Evolutionary conservation across 2,113 vertebrate species (phyloP), one percentile per base, ranked within the genome.

Genomic region (Saguinus midas): DNA sequence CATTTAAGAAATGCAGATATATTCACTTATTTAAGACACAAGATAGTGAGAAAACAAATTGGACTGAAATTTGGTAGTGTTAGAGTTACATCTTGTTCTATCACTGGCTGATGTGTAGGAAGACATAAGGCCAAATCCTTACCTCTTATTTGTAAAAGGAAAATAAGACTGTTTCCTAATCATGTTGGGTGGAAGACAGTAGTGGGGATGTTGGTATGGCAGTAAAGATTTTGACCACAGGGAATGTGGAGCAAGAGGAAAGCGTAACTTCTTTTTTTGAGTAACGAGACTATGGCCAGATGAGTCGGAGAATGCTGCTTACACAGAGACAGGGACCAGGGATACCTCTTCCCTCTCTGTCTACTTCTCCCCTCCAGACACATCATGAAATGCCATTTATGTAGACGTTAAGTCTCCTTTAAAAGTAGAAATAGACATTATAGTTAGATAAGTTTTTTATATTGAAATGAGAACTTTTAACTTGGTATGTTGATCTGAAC

Each of bases 381-480:
- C 6, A 35, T 5, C 52, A 11, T 27, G 13, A 43, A 72, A 0
- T 48, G 57, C 8, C 43, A 45, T 84, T 78, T 86, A n/a, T 81
- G 10, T 17, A 85, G n/a, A 75, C 1, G 32, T 21, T 32, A 58
- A 81, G 35, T 87, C 37, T 84, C 79, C 57, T 79, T 93, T 87
- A 40, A 76, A 92, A 45, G 70, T 79, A n/a, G 40, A 64, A 88
- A 57, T 79, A 75, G 94, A 85, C 7, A 83, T 43, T 91, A 40
- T 73, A 78, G 20, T 29, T 86, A 68, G 10, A 7, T 64, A 29
- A 5, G 27, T 32, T 78, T 88, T 90, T 64, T 88, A 58, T 52
- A 25, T 78, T 66, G 57, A 92, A 27, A n/a, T 88, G 23, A 57
- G 14, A 68, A 55, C 57, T 92, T 83, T 94, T 94, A 90, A 93